Base-by-base conservation (phyloP, 1,140 invertebrate species). In the Saccostrea glomerata region DNA sequence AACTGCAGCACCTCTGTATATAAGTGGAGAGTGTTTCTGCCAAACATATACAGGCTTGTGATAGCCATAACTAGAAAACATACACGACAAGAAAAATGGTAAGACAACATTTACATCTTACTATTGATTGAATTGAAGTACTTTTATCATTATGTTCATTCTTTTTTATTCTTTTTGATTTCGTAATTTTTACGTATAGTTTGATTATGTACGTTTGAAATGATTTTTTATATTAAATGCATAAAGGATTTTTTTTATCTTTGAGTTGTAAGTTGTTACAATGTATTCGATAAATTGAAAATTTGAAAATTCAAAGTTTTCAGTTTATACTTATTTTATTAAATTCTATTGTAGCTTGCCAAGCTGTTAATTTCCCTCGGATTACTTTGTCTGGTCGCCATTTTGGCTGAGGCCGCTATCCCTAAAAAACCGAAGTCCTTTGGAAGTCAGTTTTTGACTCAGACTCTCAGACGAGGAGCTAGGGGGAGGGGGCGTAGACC, bases 1-100 rank as follows among this genome's bases (percentile, higher is more conserved):
- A 5, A 3, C 70, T 12, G 30, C 4, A 11, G 23, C 9, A 25
- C 15, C 1, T 36, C 25, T 25, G 70, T 77, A 77, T 77, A 77
- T 30, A 77, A 77, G 13, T 17, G 11, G 1, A 13, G 25, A 36
- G 2, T 0, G 13, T 36, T 6, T 30, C 13, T 2, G 25, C 12
- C 23, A 77, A 77, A 77, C 30, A 23, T 47, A 77, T 30, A 36
- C 70, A 77, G 70, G 70, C 70, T 77, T 30, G 30, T 15, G 70
- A 36, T 25, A 77, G 70, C 70, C 70, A 77, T 30, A 66, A 17
- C 25, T 15, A 77, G 12, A 13, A 77, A 77, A 9, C 30, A 13
- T 36, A 36, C 23, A 73, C 66, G 23, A 73, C 66, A 73, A 73
- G 20, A 7, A 77, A 73, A 25, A 77, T 77, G 70, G 70, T 77